Evolutionary conservation across 2,797 vertebrate species (phyloP).

Genomic region (Gambusia yucatana): DNA sequence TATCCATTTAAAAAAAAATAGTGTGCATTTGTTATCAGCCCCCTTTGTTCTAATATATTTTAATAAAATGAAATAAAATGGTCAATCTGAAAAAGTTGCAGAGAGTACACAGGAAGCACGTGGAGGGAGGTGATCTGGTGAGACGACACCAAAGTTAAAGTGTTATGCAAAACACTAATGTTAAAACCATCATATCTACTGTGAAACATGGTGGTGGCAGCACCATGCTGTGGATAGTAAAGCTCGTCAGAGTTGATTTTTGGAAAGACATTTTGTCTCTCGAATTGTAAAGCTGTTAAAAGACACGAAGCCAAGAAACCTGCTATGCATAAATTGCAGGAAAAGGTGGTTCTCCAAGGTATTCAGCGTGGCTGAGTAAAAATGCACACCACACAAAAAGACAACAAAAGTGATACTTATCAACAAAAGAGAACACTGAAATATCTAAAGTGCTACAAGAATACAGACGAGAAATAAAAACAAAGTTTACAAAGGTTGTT

Average conservation of each 20-base stretch:
- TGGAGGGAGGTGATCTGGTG: too few species aligned
- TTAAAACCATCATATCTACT: background rate
- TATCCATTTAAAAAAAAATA: background rate
- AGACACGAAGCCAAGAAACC: background rate
- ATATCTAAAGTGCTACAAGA: background rate
- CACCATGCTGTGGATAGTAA: background rate
- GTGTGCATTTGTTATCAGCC: background rate
- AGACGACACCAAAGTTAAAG: background rate
- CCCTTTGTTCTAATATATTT: background rate
- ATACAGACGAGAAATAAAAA: background rate
- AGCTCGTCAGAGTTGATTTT: background rate
- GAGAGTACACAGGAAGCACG: background rate
- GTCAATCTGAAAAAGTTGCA: background rate
- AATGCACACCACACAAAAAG: background rate
- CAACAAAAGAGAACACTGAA: background rate
- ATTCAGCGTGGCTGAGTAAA: background rate
- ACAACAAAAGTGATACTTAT: background rate
- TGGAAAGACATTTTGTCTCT: too few species aligned
- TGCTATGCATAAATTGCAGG: background rate
- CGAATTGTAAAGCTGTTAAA: background rate
- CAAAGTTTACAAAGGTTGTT: background rate
- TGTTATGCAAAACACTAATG: background rate
- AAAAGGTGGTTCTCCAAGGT: background rate
- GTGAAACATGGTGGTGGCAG: background rate
- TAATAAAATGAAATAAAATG: background rate